phyloP scores from a whole-genome alignment of 2,113 vertebrate genomes.

The Neoarius graeffei region DNA sequence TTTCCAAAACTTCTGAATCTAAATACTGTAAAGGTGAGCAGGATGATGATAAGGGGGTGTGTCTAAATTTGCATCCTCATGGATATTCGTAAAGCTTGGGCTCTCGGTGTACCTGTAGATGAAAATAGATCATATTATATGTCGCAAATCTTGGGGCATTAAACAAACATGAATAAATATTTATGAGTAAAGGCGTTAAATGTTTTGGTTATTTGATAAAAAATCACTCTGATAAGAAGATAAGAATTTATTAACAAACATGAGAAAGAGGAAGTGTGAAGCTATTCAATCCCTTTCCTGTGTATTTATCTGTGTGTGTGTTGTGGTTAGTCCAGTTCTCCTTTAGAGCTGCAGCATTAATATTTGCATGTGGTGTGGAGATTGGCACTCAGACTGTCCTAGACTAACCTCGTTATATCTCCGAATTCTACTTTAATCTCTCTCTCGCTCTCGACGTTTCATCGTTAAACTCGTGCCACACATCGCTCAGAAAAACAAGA shows the following conservation, averaged over 20 bases:
- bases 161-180: neutral
- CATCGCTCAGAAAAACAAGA: neutral
- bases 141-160: neutral
- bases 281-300: neutral
- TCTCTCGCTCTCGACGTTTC: neutral
- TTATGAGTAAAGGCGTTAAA: neutral
- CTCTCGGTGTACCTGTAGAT: neutral
- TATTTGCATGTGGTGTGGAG: neutral
- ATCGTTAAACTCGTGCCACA: neutral
- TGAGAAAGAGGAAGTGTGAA: neutral
- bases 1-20: no score
- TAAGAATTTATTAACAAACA: neutral
- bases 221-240: neutral
- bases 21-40: neutral
- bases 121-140: neutral
- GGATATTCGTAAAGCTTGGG: neutral
- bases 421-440: neutral
- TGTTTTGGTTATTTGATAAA: neutral
- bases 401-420: neutral
- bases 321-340: neutral
- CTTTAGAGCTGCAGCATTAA: neutral
- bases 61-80: neutral
- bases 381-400: neutral
- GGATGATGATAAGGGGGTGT: neutral
- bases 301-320: neutral